Evolutionary conservation across 2,888 invertebrate species (phyloP), one percentile per base, ranked within the genome.

Genomic region (Acleris sparsana): DNA sequence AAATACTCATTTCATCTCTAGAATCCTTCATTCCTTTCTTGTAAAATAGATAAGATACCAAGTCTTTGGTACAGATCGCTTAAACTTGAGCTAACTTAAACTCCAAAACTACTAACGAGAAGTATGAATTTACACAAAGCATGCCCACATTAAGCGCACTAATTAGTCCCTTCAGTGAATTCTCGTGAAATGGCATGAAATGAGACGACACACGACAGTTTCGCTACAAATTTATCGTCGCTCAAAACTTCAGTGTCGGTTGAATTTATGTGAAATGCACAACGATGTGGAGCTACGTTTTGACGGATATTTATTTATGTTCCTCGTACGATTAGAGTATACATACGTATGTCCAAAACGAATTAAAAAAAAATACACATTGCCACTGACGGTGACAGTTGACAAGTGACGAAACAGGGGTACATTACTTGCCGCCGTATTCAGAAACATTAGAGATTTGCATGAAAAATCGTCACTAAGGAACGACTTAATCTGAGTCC

Each of bases 171-270:
- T 49, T 48, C 43, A 39, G 20, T 53, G 53, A 29, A 39, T 59
- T 20, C 39, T 17, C 46, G 46, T 16, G 48, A 48, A 29, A 39
- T 59, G 25, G 48, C 16, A 46, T 53, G 52, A 58, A 53, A 44
- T 53, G 60, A n/a, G 62, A 46, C 60, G 20, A 33, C 48, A 48
- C 53, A 25, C 52, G 39, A 33, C 53, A 49, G 55, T 55, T 64
- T 43, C 49, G 53, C 48, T 29, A 49, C 22, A 53, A 64, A 64
- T 64, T 64, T 60, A 55, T 64, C 55, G 53, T 49, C 53, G 53
- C 55, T 64, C 56, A 20, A 60, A 53, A 63, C 49, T 51, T 55
- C 22, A 48, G 59, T 49, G 43, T 53, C n/a, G 39, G 53, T 59
- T 7, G 18, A 53, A 33, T 29, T 53, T 33, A 53, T 53, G 29